Base-by-base conservation (phyloP, 30 jellyfish, hydroid and myxozoan species). In the Clytia hemisphaerica region DNA sequence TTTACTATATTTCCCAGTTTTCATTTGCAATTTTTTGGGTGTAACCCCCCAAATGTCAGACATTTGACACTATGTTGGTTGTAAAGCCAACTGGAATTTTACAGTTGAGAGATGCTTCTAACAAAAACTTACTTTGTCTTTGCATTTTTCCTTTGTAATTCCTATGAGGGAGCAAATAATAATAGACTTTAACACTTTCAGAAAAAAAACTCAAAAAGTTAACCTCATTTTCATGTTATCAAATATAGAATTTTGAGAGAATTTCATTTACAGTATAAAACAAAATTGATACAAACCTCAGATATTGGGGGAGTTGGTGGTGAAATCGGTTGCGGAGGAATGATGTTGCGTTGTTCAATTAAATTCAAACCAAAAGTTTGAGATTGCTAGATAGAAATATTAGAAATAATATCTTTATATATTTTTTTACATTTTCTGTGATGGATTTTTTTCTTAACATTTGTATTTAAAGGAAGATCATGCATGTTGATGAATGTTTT, bases 271-370 rank as follows among this genome's bases (percentile, higher is more conserved):
- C 46, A 45, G 21, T 31, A 19, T 25, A 70, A 29, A 35, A 36
- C 19, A 34, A 15, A 42, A 12, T 10, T 10, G n/a, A n/a, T 37
- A 69, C 71, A 55, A 50, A 84, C 95, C 83, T 78, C 87, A 35
- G 74, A 50, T 16, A 77, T 35, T 26, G 89, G 82, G 16, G 95
- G 83, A 29, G n/a, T 73, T 0, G 95, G 95, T 40, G 95, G 95
- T 5, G 70, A 61, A 30, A 76, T 31, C 6, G 94, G 93, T 45
- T 71, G 53, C 12, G 96, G 91, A 10, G 93, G 90, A 3, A 86
- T 82, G 34, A 86, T 71, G 9, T 71, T 84, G 25, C 92, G 31
- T 38, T 86, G 85, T 50, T 86, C 96, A 73, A 78, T 36, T n/a
- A 86, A 83, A 48, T 86, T 84, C 2, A 79, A 50, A 35, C 93